These are phyloP conservation scores for Oscheius sp. DNA, from an alignment of 1,140 invertebrate species.

Conservation along the genomic window DNA sequence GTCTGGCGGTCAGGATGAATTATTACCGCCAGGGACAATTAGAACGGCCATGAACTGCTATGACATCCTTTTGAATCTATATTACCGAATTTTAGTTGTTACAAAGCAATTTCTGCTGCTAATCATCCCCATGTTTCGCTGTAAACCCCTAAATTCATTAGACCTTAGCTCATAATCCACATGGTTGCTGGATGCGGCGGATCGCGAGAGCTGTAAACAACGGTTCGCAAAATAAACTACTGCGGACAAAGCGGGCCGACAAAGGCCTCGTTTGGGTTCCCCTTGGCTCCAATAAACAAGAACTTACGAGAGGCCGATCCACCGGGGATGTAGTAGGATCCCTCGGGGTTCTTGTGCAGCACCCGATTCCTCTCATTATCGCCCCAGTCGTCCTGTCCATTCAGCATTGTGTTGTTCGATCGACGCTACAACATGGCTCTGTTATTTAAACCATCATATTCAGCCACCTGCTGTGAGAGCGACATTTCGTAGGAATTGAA, in stretches of 20 bases:
- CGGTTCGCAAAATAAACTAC: too few species aligned
- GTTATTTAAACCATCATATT: not conserved
- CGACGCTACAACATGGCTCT: slow-evolving; percentile 2
- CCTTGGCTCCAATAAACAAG: too few species aligned
- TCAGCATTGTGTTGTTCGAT: slow-evolving; percentile 17
- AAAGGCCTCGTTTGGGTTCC: too few species aligned
- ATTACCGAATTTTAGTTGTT: too few species aligned
- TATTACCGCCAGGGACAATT: too few species aligned
- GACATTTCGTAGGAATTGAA: slow-evolving; percentile 35
- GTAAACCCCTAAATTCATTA: not conserved
- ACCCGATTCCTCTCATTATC: slow-evolving; percentile 11
- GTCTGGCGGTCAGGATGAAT: too few species aligned
- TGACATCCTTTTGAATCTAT: too few species aligned
- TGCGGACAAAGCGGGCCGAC: not conserved
- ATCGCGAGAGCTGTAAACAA: not conserved
- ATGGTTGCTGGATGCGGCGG: not conserved
- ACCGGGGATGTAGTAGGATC: slow-evolving; percentile 25
- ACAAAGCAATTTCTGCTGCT: too few species aligned
- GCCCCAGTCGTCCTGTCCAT: slow-evolving; percentile 10
- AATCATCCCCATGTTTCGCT: too few species aligned
- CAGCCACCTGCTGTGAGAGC: slow-evolving; percentile 20
- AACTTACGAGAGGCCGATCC: slow-evolving; percentile 26
- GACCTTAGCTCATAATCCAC: not conserved
- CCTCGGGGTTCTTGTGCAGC: slow-evolving; percentile 28
- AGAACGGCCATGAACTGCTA: too few species aligned